Evolutionary conservation across 2,888 invertebrate species (phyloP).

Genomic region (Liodrosophila aerea): DNA sequence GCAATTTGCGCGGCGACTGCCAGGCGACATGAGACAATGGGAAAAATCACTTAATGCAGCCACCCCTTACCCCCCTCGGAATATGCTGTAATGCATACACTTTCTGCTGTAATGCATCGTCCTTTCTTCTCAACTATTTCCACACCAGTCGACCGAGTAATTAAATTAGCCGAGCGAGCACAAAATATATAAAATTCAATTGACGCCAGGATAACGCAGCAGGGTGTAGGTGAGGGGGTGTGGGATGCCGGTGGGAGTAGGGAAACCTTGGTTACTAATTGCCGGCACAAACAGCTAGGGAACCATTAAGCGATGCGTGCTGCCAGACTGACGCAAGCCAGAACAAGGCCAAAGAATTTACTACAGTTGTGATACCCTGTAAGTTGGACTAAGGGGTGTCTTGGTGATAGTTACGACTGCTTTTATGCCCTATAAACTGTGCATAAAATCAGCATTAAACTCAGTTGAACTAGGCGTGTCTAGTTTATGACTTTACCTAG

Average conservation of each 20-base stretch:
- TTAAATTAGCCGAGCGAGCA: constrained; percentile 58
- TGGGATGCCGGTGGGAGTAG: constrained; percentile 2
- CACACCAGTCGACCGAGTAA: constrained; percentile 50
- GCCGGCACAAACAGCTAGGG: constrained; percentile 30
- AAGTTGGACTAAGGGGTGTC: neutral
- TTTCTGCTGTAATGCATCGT: constrained; percentile 22
- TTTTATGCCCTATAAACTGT: neutral
- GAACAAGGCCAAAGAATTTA: constrained; percentile 36
- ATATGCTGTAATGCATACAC: too few species aligned
- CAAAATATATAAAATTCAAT: constrained; percentile 44
- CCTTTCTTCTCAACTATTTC: constrained; percentile 38
- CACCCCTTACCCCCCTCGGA: neutral
- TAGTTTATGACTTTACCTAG: too few species aligned
- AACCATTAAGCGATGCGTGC: constrained; percentile 52
- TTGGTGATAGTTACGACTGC: neutral
- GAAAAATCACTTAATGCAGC: constrained; percentile 59
- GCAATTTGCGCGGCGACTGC: constrained; percentile 60
- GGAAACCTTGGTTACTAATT: constrained; percentile 67
- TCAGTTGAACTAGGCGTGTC: too few species aligned
- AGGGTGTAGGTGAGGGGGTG: constrained; percentile 1
- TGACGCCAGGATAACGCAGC: constrained; percentile 54
- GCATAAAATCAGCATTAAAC: too few species aligned
- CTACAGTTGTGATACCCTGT: constrained; percentile 27
- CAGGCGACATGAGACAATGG: constrained; percentile 45
- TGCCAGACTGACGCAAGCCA: constrained; percentile 27